Base-by-base conservation (phyloP, 2,113 vertebrate species). In the Plecturocebus donacophilus region DNA sequence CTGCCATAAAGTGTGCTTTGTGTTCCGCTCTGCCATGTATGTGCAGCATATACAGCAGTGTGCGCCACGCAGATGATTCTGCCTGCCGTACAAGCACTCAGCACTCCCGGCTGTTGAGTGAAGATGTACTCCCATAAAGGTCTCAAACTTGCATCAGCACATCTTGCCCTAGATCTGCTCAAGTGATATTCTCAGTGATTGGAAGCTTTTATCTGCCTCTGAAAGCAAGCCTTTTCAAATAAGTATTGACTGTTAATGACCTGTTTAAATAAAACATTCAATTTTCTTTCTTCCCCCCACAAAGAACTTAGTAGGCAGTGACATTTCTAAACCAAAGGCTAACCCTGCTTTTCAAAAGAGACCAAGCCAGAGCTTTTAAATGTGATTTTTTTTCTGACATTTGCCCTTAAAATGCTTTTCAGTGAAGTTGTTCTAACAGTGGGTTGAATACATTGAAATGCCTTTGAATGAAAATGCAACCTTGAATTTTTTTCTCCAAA, bases 211-310 rank as follows among this genome's bases (percentile, higher is more conserved):
- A 94, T 92, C 95, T 97, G 45, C 77, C 95, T 35, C 83, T 80
- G 86, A 83, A 97, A 97, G 84, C 21, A 96, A 89, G 14, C 42
- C 58, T 97, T 98, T 98, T 82, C 90, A 98, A 98, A 96, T 92
- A 87, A 82, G 14, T 90, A 87, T 97, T 27, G 89, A 93, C 97
- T 97, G 97, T 76, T 97, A 97, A 95, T 93, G 92, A 97, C 85
- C 90, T 27, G 4, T 97, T 98, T 98, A 94, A 97, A 66, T 89
- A 97, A 93, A 79, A 94, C n/a, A 85, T 97, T 97, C 93, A 91
- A 54, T 95, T 96, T 96, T 91, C 75, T 90, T 96, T 93, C 91
- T 96, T 87, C 19, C 58, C 86, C n/a, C 47, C 35, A 94, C 91
- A 93, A 95, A 96, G 61, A 96, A 77, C 73, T 97, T 75, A 52